phyloP scores from a whole-genome alignment of 2,888 invertebrate species.

The Luperina testacea region DNA sequence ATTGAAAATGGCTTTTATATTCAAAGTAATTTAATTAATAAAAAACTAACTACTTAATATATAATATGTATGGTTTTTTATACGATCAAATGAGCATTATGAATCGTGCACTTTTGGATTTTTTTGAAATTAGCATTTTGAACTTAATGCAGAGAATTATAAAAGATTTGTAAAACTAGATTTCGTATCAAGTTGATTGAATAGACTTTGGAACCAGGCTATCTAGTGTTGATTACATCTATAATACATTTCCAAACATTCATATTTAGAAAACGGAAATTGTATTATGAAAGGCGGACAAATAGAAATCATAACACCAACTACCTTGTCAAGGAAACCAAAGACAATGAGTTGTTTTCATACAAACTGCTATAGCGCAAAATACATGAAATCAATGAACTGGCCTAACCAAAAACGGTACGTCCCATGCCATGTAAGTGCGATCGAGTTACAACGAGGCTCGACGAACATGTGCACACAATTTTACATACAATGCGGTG shows the following conservation, averaged over 20 bases:
- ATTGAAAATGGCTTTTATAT: too few relatives aligned
- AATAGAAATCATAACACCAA: not conserved
- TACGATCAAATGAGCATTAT: too few relatives aligned
- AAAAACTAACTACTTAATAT: too few relatives aligned
- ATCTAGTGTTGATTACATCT: not conserved
- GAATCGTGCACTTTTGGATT: too few relatives aligned
- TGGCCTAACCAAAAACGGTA: constrained; percentile 78
- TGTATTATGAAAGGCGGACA: not conserved
- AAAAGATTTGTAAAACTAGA: not conserved
- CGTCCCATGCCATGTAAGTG: constrained; percentile 82
- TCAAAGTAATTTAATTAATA: too few relatives aligned
- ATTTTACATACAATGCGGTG: constrained; percentile 86
- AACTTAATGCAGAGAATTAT: not conserved
- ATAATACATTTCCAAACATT: not conserved
- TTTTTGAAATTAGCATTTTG: not conserved
- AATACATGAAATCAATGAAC: constrained; percentile 64
- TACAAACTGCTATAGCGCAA: constrained; percentile 50
- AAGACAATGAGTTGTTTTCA: constrained; percentile 59
- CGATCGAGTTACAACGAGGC: constrained; percentile 75
- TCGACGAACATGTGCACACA: constrained; percentile 70
- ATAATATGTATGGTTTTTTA: too few relatives aligned
- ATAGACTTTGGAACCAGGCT: not conserved
- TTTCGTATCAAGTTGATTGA: not conserved
- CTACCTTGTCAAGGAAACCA: constrained; percentile 35
- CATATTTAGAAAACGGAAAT: not conserved